A percentile compares a stretch with the other conserved stretches of the same genome.
Evolutionary conservation across 2,113 vertebrate genomes (phyloP).

Genomic region (Fukomys damarensis): DNA sequence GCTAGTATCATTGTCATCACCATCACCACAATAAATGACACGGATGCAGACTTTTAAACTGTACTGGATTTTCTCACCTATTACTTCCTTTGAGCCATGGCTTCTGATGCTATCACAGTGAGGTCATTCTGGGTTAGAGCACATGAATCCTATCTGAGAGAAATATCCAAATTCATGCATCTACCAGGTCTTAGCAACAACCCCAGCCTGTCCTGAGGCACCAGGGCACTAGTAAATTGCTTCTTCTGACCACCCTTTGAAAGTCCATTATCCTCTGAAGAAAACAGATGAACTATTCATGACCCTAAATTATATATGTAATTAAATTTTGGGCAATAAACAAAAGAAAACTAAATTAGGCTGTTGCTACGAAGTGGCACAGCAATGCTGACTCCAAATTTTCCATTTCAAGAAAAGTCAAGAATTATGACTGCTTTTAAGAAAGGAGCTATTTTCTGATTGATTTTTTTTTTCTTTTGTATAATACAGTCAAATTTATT

Average conservation of each 20-base stretch:
- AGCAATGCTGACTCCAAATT: not conserved
- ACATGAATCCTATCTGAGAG: not conserved
- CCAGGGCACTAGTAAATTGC: not conserved
- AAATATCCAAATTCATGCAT: not conserved
- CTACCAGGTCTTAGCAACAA: not conserved
- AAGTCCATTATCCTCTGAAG: not conserved
- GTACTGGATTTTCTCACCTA: not conserved
- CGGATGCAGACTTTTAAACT: not conserved
- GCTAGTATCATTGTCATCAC: not conserved
- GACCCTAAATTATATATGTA: not conserved
- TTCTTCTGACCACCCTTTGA: not conserved
- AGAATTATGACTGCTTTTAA: not conserved
- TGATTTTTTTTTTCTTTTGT: not conserved
- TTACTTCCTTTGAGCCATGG: not conserved
- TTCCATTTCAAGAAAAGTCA: constrained; percentile 40
- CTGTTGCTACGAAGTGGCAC: not conserved
- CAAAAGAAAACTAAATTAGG: constrained; percentile 41
- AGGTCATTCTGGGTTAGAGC: not conserved
- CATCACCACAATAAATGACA: not conserved
- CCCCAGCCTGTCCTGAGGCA: not conserved
- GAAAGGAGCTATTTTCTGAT: constrained; percentile 18
- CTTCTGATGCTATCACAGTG: not conserved
- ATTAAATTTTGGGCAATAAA: constrained; percentile 46
- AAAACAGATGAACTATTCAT: constrained; percentile 42
- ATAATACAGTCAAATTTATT: not conserved